Base-by-base conservation (phyloP, 2,888 invertebrate species). In the Drosophila parthenogenetica region DNA sequence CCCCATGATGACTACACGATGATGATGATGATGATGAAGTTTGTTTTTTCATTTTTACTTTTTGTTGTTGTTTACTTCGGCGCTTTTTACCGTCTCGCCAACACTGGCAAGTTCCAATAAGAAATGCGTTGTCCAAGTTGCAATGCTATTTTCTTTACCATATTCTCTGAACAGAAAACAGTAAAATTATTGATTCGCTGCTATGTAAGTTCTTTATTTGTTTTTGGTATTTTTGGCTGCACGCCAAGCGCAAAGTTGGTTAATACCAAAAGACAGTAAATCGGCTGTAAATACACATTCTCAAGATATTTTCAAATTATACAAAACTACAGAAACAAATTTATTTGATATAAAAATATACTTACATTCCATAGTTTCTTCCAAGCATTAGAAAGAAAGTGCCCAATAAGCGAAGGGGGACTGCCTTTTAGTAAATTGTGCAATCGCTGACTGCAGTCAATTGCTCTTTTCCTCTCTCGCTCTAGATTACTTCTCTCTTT, bases 161-260 rank as follows among this genome's bases (percentile, higher is more conserved):
- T 50, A 63, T 60, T 43, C 39, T 75, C 69, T 63, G 55, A 57
- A 61, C 16, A 2, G 29, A 29, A 29, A 29, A 13, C 65, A 72
- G 67, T 69, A 50, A 67, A 70, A 74, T 77, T 83, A 83, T 83
- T 86, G 83, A 83, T 83, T 83, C 67, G 83, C 69, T 74, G 69
- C 46, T 72, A 65, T 62, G n/a, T n/a, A n/a, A n/a, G 66, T 70
- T 11, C 35, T 35, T 35, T 35, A 13, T 35, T 35, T 35, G 35
- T 35, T 35, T 46, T 14, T 32, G 17, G 13, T 39, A 13, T 39
- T 79, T 72, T 86, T 83, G 88, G 83, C 87, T 63, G 55, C 60
- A 35, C 48, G 83, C 88, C 83, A 83, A 88, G 72, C 72, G 67
- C 61, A 73, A 76, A 65, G 59, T 67, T 76, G 59, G 61, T 79